Evolutionary conservation across 1,140 invertebrate species (phyloP).

Genomic region (Drosophila rufa): DNA sequence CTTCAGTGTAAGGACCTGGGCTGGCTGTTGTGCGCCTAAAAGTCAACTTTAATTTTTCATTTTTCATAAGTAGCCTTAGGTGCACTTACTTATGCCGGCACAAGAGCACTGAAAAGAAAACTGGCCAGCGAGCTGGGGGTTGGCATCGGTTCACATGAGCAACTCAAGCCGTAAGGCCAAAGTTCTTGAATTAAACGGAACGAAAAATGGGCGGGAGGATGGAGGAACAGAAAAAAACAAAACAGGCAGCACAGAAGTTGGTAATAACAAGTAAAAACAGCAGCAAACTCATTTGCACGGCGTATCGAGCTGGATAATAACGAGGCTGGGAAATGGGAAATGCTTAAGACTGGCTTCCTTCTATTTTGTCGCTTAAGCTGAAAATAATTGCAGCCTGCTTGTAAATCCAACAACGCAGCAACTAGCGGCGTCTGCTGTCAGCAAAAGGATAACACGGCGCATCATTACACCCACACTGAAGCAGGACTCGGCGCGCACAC

Average conservation of each 20-base stretch:
- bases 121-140: conserved; percentile 22
- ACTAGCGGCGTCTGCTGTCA: conserved; percentile 73
- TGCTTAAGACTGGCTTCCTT: conserved; percentile 84
- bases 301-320: conserved; percentile 63
- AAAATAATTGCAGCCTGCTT: conserved; percentile 85
- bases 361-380: conserved; percentile 85
- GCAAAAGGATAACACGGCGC: conserved; percentile 74
- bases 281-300: conserved; percentile 63
- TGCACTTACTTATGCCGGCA: conserved; percentile 83
- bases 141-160: conserved; percentile 41
- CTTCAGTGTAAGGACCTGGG: conserved; percentile 2
- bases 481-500: conserved; percentile 10
- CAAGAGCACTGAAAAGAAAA: conserved; percentile 77
- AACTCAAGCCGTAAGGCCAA: conserved; percentile 66
- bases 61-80: conserved; percentile 84
- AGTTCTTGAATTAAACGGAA: conserved; percentile 38
- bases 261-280: conserved; percentile 42
- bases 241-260: conserved; percentile 43
- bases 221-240: conserved; percentile 54
- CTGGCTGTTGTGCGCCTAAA: conserved; percentile 62
- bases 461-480: conserved; percentile 69
- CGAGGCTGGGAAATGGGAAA: conserved; percentile 58
- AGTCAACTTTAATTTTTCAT: conserved; percentile 85
- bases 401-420: conserved; percentile 69
- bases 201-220: background rate